These are phyloP conservation scores for Suncus etruscus DNA, from an alignment of 2,113 vertebrate genomes.

Conservation along the genomic window DNA sequence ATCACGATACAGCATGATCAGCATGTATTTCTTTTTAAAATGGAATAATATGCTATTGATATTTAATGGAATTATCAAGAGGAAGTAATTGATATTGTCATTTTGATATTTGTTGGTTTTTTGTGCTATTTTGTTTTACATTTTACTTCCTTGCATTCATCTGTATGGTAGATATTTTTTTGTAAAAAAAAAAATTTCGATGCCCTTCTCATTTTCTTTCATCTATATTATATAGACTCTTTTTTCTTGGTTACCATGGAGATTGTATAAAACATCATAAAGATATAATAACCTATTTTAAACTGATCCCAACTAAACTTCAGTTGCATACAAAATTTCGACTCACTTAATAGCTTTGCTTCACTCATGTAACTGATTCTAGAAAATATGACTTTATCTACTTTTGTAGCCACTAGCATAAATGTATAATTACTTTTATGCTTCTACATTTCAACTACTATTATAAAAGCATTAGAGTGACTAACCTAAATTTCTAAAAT, in stretches of 20 bases:
- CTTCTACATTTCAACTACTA: conserved; percentile 5
- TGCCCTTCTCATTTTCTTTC: background rate
- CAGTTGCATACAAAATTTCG: background rate
- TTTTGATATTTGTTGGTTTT: background rate
- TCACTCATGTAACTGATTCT: background rate
- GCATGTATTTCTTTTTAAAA: conserved; percentile 21
- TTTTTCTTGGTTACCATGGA: conserved; percentile 17
- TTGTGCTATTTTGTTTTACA: background rate
- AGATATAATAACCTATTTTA: conserved; percentile 8
- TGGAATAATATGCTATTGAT: background rate
- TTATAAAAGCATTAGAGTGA: background rate
- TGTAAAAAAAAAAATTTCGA: background rate
- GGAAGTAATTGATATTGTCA: background rate
- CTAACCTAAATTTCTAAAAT: background rate
- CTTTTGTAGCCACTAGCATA: background rate
- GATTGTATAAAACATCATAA: background rate
- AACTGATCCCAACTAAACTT: background rate
- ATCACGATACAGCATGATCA: background rate
- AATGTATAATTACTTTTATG: background rate
- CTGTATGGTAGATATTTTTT: background rate
- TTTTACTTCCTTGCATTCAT: background rate
- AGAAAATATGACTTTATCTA: background rate
- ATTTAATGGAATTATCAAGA: background rate
- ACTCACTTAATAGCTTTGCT: no score
- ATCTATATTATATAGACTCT: background rate